A percentile compares a stretch with the other conserved stretches of the same genome.
phyloP scores from a whole-genome alignment of 2,797 vertebrate genomes.

The Melanotaenia nigrans region DNA sequence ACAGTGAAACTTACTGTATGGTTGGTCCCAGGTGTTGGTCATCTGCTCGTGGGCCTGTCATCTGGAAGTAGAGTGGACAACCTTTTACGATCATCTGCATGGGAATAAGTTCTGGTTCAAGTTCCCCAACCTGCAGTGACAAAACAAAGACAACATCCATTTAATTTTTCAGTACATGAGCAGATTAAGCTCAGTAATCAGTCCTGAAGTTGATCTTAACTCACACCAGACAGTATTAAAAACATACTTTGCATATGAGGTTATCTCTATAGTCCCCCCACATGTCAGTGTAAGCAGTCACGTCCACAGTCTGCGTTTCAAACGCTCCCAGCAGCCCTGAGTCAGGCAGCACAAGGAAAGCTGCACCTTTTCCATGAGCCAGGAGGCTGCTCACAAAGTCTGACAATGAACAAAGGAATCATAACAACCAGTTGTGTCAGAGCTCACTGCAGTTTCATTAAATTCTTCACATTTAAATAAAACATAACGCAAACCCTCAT shows the following conservation, averaged over 20 bases:
- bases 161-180: neutral
- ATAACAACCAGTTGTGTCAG: neutral
- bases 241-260: conserved; percentile 89
- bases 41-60: conserved; percentile 81
- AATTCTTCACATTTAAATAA: neutral
- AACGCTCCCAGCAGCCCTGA: conserved; percentile 84
- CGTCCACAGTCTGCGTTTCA: conserved; percentile 81
- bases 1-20: conserved; percentile 76
- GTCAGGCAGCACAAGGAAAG: conserved; percentile 82
- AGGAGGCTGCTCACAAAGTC: conserved; percentile 85
- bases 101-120: conserved; percentile 80
- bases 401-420: conserved; percentile 60
- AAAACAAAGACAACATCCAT: neutral
- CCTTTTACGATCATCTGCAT: conserved; percentile 89
- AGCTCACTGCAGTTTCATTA: neutral
- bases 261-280: conserved; percentile 94
- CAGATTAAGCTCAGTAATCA: neutral
- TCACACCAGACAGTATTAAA: neutral
- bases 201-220: neutral
- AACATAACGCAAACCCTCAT: conserved; percentile 63
- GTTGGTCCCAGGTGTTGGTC: conserved; percentile 78
- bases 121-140: conserved; percentile 85
- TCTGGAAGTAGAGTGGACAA: conserved; percentile 91
- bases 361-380: conserved; percentile 87
- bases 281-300: conserved; percentile 91